Evolutionary conservation across 2,113 vertebrate genomes (phyloP), one percentile per base, ranked within the genome.

Genomic region (Strix aluco): DNA sequence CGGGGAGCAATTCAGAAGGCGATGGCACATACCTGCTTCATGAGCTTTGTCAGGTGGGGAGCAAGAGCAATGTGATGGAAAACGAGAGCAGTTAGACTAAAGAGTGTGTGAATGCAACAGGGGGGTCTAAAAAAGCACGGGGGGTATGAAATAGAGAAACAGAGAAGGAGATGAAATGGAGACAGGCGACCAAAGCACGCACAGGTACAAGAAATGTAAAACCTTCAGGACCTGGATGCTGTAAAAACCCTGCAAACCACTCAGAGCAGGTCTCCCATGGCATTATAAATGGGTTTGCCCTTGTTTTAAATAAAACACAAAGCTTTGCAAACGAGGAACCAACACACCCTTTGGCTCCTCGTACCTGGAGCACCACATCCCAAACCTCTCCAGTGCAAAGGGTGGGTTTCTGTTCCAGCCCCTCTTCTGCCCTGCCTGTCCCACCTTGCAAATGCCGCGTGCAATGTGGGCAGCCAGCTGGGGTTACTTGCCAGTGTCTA

Each of bases 21-120:
- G 65, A 94, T 72, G 86, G 94, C 98, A 98, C 98, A 2, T 99
- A 99, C 98, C 98, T 99, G 98, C 98, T 96, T 98, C 96, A 3
- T 96, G 85, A 92, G 34, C 92, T 88, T 98, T 96, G 0, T 94
- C 94, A 90, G 98, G 93, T 87, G 59, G 52, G 73, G 49, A 92
- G 73, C 72, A 72, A 84, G 66, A 84, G 62, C 90, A 86, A 58
- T 6, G 22, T 74, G 86, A 87, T 72, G 78, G 81, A 91, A 95
- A 97, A 91, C 0, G 2, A 94, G 34, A 96, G 49, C 10, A 58
- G 70, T 96, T 91, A 97, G 86, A 57, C 52, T 40, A 46, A 71
- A 67, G 47, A 38, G n/a, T 11, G 22, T 21, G 4, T 54, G 86
- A 91, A 78, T 32, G 78, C 52, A 75, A 84, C 40, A 65, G 15